phyloP scores from a whole-genome alignment of 2,797 vertebrate species.

The Clamator glandarius region DNA sequence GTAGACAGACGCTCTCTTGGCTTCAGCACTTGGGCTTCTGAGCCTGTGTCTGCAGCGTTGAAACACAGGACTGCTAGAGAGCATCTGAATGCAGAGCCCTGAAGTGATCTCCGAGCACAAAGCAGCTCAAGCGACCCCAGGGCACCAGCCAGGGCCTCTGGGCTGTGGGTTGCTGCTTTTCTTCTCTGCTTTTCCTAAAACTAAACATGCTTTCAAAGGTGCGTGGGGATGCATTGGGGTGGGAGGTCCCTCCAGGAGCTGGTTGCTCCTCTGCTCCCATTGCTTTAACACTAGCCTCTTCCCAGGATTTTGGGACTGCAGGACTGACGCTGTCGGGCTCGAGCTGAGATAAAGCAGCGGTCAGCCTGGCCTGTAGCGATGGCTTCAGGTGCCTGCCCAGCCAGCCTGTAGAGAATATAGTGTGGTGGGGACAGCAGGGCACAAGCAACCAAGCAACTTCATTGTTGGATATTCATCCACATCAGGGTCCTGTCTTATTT shows the following conservation, averaged over 20 bases:
- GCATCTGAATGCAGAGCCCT: background rate
- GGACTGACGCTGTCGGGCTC: background rate
- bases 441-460: accelerated
- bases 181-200: background rate
- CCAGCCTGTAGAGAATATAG: background rate
- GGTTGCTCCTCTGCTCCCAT: background rate
- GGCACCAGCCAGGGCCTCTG: background rate
- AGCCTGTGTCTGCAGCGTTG: background rate
- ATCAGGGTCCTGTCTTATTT: background rate
- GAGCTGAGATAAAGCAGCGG: background rate
- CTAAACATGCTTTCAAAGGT: background rate
- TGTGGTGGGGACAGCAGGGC: background rate
- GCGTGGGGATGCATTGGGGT: background rate
- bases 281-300: background rate
- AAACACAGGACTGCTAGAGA: background rate
- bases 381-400: background rate
- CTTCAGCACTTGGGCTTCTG: background rate
- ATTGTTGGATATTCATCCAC: accelerated
- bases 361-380: background rate
- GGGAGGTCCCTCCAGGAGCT: background rate
- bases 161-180: background rate
- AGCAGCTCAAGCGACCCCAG: background rate
- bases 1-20: background rate
- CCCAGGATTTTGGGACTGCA: background rate
- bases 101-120: background rate